Evolutionary conservation across 2,888 invertebrate species (phyloP).

Genomic region (Stictocephala bisonia): DNA sequence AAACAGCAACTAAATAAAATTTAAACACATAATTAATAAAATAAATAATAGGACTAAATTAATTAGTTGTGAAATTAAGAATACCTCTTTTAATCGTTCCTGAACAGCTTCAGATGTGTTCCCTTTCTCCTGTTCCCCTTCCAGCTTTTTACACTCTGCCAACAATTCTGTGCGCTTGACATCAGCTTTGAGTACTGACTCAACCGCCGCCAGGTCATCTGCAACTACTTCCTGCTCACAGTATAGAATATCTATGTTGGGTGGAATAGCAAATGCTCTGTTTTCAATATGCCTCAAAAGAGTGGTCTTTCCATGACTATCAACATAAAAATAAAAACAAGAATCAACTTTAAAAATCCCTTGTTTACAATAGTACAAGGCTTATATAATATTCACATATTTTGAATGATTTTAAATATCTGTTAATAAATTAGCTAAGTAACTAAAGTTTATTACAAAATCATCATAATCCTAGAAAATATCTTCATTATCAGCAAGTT

Average conservation of each 20-base stretch:
- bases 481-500: no score
- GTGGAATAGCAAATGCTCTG: slow-evolving; percentile 92
- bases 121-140: slow-evolving; percentile 75
- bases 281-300: slow-evolving; percentile 92
- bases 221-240: slow-evolving; percentile 99
- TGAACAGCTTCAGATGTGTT: slow-evolving; percentile 74
- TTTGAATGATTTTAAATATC: no score
- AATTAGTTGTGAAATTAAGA: slow-evolving; percentile 3
- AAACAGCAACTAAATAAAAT: slow-evolving; percentile 15
- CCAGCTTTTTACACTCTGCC: slow-evolving; percentile 85
- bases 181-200: slow-evolving; percentile 94
- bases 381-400: no score
- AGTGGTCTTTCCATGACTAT: slow-evolving; percentile 97
- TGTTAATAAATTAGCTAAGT: no score
- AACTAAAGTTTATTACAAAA: no score
- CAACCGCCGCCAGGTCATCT: slow-evolving; percentile 92
- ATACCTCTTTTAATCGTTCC: slow-evolving; percentile 83
- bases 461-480: no score
- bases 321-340: no score
- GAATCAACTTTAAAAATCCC: no score
- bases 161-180: slow-evolving; percentile 85
- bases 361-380: no score
- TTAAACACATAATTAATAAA: neutral
- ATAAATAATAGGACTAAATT: no score
- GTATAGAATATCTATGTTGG: slow-evolving; percentile 94